These are phyloP conservation scores for Petaurus breviceps DNA, from an alignment of 2,113 vertebrate species.

Conservation along the genomic window DNA sequence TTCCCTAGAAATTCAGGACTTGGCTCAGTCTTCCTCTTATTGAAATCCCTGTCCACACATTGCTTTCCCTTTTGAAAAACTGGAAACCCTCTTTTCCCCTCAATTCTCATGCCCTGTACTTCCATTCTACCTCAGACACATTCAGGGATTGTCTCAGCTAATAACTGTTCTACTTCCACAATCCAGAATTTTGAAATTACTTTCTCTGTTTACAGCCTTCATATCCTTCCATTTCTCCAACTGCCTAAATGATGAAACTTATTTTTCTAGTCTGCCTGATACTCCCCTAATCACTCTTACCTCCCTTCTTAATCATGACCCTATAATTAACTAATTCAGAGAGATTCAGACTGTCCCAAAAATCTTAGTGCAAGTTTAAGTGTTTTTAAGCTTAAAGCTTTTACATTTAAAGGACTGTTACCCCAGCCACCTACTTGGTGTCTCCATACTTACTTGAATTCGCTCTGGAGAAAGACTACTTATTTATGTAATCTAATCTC, in stretches of 20 bases:
- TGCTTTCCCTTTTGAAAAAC: background rate
- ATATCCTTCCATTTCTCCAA: background rate
- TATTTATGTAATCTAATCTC: background rate
- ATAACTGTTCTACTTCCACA: background rate
- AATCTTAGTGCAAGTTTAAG: background rate
- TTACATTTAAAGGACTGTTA: background rate
- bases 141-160: background rate
- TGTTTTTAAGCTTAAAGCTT: too few relatives aligned
- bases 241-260: background rate
- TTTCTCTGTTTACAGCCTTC: background rate
- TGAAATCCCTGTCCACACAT: background rate
- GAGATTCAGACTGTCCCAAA: background rate
- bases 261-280: background rate
- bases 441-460: background rate
- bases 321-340: background rate
- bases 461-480: background rate
- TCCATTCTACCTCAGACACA: background rate
- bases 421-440: background rate
- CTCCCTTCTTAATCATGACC: background rate
- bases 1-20: background rate
- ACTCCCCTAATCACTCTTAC: background rate
- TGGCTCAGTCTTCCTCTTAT: background rate
- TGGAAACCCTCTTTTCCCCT: background rate
- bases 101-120: background rate
- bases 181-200: background rate